A percentile compares a stretch with the other conserved stretches of the same genome.
These are phyloP conservation scores for Athene noctua DNA, from an alignment of 2,113 vertebrate species.

Conservation along the genomic window DNA sequence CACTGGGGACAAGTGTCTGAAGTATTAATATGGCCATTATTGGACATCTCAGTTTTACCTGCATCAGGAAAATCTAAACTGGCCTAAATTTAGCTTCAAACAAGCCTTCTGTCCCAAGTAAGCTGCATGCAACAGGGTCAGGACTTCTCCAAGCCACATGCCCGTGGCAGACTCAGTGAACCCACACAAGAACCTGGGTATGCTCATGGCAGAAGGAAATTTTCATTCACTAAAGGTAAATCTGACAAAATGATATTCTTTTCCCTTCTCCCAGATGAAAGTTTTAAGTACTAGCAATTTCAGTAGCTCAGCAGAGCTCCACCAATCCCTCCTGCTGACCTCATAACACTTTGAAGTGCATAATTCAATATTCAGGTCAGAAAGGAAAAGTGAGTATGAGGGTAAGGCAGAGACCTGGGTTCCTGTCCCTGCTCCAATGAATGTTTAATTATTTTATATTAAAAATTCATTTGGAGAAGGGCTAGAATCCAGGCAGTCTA, in stretches of 20 bases:
- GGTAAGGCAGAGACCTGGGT: neutral
- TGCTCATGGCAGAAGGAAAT: neutral
- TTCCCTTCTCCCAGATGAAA: neutral
- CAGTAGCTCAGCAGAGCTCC: neutral
- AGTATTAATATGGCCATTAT: neutral
- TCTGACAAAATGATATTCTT: neutral
- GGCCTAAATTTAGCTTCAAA: neutral
- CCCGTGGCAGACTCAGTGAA: neutral
- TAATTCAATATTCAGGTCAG: constrained; percentile 36
- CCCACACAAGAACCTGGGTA: neutral
- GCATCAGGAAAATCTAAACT: neutral
- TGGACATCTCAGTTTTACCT: neutral
- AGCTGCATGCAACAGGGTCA: neutral
- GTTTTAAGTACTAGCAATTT: neutral
- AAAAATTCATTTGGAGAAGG: constrained; percentile 39
- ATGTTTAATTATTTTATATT: constrained; percentile 35
- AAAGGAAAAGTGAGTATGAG: neutral
- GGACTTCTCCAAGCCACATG: neutral
- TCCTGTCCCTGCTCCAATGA: neutral
- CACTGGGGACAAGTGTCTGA: neutral
- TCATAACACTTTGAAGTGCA: neutral
- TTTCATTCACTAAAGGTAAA: neutral
- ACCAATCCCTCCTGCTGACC: neutral
- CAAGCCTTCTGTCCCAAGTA: neutral
- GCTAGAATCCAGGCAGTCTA: neutral